Evolutionary conservation across 2,113 vertebrate genomes (phyloP), one percentile per base, ranked within the genome.

Genomic region (Notothenia coriiceps): DNA sequence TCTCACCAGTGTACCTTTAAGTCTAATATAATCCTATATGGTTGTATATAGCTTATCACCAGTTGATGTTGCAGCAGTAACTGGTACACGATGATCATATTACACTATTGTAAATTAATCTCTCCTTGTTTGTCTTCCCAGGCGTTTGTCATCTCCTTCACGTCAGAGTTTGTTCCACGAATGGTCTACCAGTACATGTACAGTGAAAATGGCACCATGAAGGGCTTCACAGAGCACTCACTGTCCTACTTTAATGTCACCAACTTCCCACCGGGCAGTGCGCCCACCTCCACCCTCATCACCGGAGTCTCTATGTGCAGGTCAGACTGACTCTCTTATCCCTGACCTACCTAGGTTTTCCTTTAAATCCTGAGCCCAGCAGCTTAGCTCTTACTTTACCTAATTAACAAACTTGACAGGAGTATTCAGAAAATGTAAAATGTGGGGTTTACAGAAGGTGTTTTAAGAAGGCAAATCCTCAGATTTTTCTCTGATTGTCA

Each of bases 71-170:
- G 2, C 5, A 13, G 47, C 17, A 18, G 1, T 46, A 13, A 46
- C 6, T 66, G 29, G 10, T 51, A 10, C 14, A 14, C 17, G 4
- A 46, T 50, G 2, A 72, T 57, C 5, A 9, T 49, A 29, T 25
- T 51, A 15, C 35, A 40, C 1, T 46, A 0, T 33, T 52, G 35
- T 55, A 29, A 14, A 12, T 57, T 68, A 49, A 40, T 40, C 64
- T 67, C 20, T 56, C 8, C 35, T 29, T 57, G 10, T 74, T 82
- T 72, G 17, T 88, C 74, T 57, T 46, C 20, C 25, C 85, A 99
- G 98, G 98, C 98, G 35, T 99, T 99, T 88, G 98, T 99, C 85
- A 99, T 99, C 65, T 96, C 98, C 33, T 94, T 99, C 92, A 99
- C 98, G 3, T 99, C 98, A 0, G 98, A 99, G 93, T 99, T 99